A percentile compares a stretch with the other conserved stretches of the same genome.
phyloP scores from a whole-genome alignment of 2,888 invertebrate species.

The Agrilus cyanescens region DNA sequence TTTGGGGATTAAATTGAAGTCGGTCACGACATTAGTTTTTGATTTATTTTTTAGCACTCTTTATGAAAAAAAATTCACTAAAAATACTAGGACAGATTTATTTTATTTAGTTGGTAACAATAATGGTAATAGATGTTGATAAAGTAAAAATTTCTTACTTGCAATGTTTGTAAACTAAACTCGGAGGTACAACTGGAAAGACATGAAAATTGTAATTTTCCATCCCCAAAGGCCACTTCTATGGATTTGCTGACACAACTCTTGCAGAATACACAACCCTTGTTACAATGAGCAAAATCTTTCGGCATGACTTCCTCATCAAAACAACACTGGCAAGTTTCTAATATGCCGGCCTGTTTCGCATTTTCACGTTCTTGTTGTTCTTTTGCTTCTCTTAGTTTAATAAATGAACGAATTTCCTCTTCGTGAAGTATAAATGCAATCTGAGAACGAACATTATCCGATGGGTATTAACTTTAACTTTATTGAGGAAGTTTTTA shows the following conservation, averaged over 20 bases:
- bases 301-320: conserved; percentile 40
- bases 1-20: too few relatives aligned
- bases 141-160: conserved; percentile 18
- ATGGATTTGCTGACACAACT: conserved; percentile 35
- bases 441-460: conserved; percentile 18
- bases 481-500: too few relatives aligned
- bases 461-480: not conserved
- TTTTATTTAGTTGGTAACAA: too few relatives aligned
- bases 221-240: conserved; percentile 33
- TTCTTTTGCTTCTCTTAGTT: conserved; percentile 20
- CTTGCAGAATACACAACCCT: conserved; percentile 34
- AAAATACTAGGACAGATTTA: too few relatives aligned
- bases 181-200: conserved; percentile 34
- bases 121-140: too few relatives aligned
- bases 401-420: conserved; percentile 25
- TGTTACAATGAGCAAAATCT: conserved; percentile 29
- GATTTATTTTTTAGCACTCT: too few relatives aligned
- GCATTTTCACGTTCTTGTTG: conserved; percentile 20
- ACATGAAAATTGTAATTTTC: conserved; percentile 37
- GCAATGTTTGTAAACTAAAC: conserved; percentile 31
- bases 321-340: conserved; percentile 43
- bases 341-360: conserved; percentile 25
- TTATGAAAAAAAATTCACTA: too few relatives aligned
- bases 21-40: too few relatives aligned
- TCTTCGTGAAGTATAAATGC: conserved; percentile 27